Base-by-base conservation (phyloP, 1,140 invertebrate genomes). In the Calycopis cecrops region DNA sequence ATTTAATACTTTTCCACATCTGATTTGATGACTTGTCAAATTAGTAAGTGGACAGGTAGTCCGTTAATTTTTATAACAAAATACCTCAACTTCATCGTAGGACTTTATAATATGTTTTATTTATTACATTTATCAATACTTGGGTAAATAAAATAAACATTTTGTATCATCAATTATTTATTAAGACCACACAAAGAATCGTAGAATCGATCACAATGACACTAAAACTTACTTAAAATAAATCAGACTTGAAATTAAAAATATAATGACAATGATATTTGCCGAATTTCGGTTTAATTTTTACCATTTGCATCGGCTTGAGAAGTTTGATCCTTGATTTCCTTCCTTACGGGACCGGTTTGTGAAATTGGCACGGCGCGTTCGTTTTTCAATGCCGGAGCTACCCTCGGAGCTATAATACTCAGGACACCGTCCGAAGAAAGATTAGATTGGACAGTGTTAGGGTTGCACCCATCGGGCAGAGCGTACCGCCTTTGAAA, bases 351-450 rank as follows among this genome's bases (percentile, higher is more conserved):
- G 3, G 90, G 89, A 49, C 92, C 92, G 12, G 91, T 93, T 59
- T 91, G 90, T 47, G 89, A 84, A 51, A 93, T 92, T 10, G 90
- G 91, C 1, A 93, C 89, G 2, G 89, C 68, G 37, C 90, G 87
- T 70, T 92, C 92, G 12, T 88, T 88, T 33, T 89, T 85, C 8
- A 87, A 76, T 18, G 74, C 71, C 1, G 84, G 71, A 9, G 81
- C 62, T 53, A 90, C 91, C 73, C 88, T 89, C 1, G 92, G 92
- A 11, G 91, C 92, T 6, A 81, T 87, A 28, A 95, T 90, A 7
- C 88, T 92, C 1, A 95, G 77, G 1, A 95, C 90, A 2, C 94
- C 94, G 62, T 95, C 94, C 0, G 92, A 93, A 1, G 93, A 94
- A 2, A 95, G 74, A 17, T 85, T 91, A 0, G 92, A 94, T 0